Evolutionary conservation across 2,888 invertebrate genomes (phyloP), one percentile per base, ranked within the genome.

Genomic region (Plagodis pulveraria): DNA sequence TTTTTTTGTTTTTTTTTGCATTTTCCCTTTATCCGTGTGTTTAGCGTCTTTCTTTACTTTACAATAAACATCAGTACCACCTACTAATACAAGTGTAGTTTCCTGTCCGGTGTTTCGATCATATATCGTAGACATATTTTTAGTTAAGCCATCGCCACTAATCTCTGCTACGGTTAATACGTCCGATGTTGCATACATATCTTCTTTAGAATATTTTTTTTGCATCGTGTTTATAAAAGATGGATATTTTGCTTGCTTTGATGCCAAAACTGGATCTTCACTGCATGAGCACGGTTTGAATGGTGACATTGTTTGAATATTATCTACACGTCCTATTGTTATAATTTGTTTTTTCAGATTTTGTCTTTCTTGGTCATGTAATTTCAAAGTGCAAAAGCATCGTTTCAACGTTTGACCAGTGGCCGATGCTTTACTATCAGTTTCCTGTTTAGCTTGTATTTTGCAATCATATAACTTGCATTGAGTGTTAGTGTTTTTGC

Each of bases 301-400:
- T 22, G 66, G 60, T 38, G 65, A 22, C 9, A 32, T 11, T 6
- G 67, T 56, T n/a, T 52, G 59, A 52, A 57, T 47, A 56, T 67
- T 63, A 40, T 70, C 68, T 49, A 65, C 56, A 41, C 70, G 59
- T 11, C 47, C 60, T 11, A 66, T 64, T 46, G 49, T 64, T 33
- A 50, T 5, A 0, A n/a, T 10, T 53, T 40, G 48, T 36, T 38
- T 22, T 42, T 8, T 33, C 34, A 10, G 49, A 32, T 46, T 42
- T 46, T 33, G 36, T 9, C 8, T 5, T 5, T 38, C 48, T 44
- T 38, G n/a, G n/a, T 75, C 53, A 34, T 73, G 74, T 41, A 77
- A 60, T 66, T 76, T 75, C 6, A 74, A 61, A 9, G 76, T 74
- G 66, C 81, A 83, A 57, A 82, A 79, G 64, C 81, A 81, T 66